Conservation (phyloP, 1,140 invertebrate genomes). For the Tribolium castaneum region DNA sequence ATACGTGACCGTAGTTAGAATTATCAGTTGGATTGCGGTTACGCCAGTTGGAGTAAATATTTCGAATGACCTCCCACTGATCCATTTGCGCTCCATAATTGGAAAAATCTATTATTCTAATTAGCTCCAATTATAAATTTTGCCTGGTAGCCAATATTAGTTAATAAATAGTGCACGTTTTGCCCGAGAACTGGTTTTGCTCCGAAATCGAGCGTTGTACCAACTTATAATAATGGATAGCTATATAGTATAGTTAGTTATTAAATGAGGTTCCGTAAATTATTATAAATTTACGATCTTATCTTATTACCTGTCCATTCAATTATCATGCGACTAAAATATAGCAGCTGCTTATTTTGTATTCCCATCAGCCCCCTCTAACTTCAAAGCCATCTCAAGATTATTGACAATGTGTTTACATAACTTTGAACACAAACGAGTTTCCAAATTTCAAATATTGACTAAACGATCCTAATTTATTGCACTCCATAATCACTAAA, state of each 20-base stretch:
- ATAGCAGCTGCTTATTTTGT: conserved; percentile 28
- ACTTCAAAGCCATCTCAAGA: neutral
- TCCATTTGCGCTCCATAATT: conserved; percentile 1
- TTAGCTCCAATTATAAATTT: neutral
- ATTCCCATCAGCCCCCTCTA: conserved; percentile 4
- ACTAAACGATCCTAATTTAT: conserved; percentile 11
- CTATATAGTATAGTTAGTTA: conserved; percentile 9
- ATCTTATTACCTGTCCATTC: conserved; percentile 29
- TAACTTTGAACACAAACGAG: neutral
- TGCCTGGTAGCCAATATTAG: neutral
- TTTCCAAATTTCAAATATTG: neutral
- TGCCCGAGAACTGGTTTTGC: neutral
- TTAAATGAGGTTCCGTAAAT: conserved; percentile 30
- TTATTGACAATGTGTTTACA: neutral
- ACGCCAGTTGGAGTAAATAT: neutral
- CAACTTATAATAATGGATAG: conserved; percentile 29
- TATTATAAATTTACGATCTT: conserved; percentile 30
- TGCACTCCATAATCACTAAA: neutral
- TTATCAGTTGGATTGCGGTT: neutral
- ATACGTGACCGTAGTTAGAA: neutral
- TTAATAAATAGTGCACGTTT: conserved; percentile 25
- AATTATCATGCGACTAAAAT: conserved; percentile 31
- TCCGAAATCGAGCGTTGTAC: conserved; percentile 10
- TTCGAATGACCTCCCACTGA: neutral
- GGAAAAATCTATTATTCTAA: neutral